Percentiles rank a stretch among this genome's conserved stretches.
phyloP scores from a whole-genome alignment of 2,797 vertebrate species.

The Neosilurus mollespiculum region DNA sequence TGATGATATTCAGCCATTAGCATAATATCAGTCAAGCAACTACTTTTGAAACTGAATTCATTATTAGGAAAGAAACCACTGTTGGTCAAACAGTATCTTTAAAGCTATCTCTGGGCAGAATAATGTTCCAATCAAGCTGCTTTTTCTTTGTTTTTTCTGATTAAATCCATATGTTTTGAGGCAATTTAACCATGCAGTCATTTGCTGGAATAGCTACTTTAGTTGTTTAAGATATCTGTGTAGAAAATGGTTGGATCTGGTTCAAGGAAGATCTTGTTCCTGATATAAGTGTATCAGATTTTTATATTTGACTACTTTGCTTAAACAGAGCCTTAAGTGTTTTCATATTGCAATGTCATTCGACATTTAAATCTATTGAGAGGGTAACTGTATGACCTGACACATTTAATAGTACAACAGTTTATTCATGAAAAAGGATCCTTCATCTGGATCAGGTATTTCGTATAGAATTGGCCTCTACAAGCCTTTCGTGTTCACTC shows the following conservation, averaged over 20 bases:
- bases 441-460: slow-evolving; percentile 6
- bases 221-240: slow-evolving; percentile 18
- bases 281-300: slow-evolving; percentile 16
- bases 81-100: slow-evolving; percentile 18
- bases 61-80: slow-evolving; percentile 16
- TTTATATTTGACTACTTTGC: slow-evolving; percentile 19
- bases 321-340: slow-evolving; percentile 20
- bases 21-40: background rate
- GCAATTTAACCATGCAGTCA: slow-evolving; percentile 16
- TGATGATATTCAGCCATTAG: background rate
- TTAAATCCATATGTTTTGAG: slow-evolving; percentile 30
- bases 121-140: slow-evolving; percentile 18
- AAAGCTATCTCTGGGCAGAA: slow-evolving; percentile 11
- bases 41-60: slow-evolving; percentile 17
- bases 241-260: slow-evolving; percentile 6
- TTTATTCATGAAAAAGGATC: too few species aligned
- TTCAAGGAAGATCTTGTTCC: slow-evolving; percentile 20
- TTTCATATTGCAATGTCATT: slow-evolving; percentile 21
- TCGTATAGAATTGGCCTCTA: background rate
- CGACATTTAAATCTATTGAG: background rate
- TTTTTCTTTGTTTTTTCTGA: background rate
- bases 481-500: background rate
- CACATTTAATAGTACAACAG: background rate
- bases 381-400: background rate
- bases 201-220: slow-evolving; percentile 20